A percentile compares a stretch with the other conserved stretches of the same genome.
Evolutionary conservation across 1,140 invertebrate species (phyloP).

Genomic region (Drosophila eugracilis): DNA sequence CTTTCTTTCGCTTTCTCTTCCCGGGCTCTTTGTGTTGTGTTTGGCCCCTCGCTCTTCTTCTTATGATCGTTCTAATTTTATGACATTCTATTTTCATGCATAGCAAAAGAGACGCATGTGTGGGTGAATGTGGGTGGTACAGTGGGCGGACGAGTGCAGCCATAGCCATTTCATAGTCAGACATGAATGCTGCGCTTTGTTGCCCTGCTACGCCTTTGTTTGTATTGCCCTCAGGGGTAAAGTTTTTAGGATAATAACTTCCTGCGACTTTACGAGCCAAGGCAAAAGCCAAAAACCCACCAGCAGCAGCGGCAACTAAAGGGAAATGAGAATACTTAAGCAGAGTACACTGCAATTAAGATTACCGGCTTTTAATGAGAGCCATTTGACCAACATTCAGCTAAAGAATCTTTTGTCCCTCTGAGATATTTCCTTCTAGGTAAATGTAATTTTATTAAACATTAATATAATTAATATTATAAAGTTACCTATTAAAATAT

Average conservation of each 20-base stretch:
- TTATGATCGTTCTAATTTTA: constrained; percentile 82
- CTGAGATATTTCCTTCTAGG: too few relatives aligned
- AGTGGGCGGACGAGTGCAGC: constrained; percentile 38
- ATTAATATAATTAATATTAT: too few relatives aligned
- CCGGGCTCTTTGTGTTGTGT: constrained; percentile 27
- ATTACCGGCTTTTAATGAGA: background rate
- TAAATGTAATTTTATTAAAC: too few relatives aligned
- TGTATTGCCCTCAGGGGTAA: constrained; percentile 84
- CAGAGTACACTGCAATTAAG: constrained; percentile 42
- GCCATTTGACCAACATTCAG: background rate
- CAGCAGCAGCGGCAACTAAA: constrained; percentile 49
- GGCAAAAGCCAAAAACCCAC: constrained; percentile 71
- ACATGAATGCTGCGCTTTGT: constrained; percentile 80
- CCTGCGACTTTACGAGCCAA: constrained; percentile 81
- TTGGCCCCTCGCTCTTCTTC: constrained; percentile 17
- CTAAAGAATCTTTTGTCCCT: too few relatives aligned
- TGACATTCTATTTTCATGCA: constrained; percentile 82
- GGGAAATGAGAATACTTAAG: constrained; percentile 80
- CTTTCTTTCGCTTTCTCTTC: constrained; percentile 53
- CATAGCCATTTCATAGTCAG: constrained; percentile 76
- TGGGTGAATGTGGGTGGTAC: constrained; percentile 12
- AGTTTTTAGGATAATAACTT: constrained; percentile 84
- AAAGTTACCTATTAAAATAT: background rate
- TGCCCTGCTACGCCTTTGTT: constrained; percentile 80
- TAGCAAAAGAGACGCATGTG: constrained; percentile 54